Conservation (phyloP, 2,113 vertebrate genomes). For the Odocoileus virginianus region DNA sequence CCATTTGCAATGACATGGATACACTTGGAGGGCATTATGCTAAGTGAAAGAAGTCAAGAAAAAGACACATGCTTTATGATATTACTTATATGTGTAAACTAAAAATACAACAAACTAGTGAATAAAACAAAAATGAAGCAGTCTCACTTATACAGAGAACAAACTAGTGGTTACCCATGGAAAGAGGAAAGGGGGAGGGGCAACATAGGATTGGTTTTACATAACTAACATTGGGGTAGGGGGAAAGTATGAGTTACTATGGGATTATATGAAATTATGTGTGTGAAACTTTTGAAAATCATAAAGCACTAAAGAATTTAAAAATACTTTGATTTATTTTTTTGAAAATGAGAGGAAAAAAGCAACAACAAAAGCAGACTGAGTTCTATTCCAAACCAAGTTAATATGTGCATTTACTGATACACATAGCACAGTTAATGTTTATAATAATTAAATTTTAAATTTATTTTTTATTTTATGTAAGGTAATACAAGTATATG, state of each 20-base stretch:
- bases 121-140: not conserved
- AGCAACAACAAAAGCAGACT: not conserved
- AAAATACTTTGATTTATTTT: not conserved
- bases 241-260: not conserved
- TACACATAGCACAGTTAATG: not conserved
- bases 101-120: not conserved
- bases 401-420: not conserved
- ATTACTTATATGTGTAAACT: not conserved
- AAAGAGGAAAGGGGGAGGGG: not conserved
- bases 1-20: not conserved
- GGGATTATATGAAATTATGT: not conserved
- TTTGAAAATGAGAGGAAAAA: not conserved
- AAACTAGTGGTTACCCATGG: not conserved
- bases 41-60: not conserved
- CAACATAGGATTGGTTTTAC: not conserved
- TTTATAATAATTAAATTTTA: constrained; percentile 14
- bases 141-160: not conserved
- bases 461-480: not conserved
- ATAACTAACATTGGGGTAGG: not conserved
- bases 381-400: not conserved
- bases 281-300: not conserved
- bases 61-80: not conserved
- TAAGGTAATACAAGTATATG: not conserved
- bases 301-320: not conserved
- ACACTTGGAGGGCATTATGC: not conserved